These are phyloP conservation scores for Euzophera pinguis DNA, from an alignment of 2,888 invertebrate species.

Conservation along the genomic window DNA sequence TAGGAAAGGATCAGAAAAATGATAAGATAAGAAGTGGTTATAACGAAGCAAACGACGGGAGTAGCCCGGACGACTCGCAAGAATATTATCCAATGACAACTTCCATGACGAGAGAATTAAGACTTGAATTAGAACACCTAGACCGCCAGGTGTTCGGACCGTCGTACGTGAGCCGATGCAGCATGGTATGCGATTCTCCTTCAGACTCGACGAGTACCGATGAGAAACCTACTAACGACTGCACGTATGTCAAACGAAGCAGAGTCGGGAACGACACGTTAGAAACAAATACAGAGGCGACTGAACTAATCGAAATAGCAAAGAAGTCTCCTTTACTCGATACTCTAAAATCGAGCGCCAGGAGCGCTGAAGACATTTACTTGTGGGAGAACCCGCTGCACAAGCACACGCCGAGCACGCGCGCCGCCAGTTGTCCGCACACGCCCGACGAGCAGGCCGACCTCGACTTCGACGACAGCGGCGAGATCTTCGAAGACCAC, in stretches of 20 bases:
- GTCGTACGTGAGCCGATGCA: conserved; percentile 59
- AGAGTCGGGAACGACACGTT: conserved; percentile 35
- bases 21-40: conserved; percentile 48
- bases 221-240: conserved; percentile 50
- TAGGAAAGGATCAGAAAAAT: conserved; percentile 41
- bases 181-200: conserved; percentile 62
- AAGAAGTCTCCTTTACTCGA: conserved; percentile 62
- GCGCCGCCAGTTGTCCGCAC: conserved; percentile 73
- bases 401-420: conserved; percentile 68
- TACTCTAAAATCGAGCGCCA: conserved; percentile 58
- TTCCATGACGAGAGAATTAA: conserved; percentile 90
- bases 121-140: conserved; percentile 89
- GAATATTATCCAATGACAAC: conserved; percentile 93
- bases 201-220: conserved; percentile 68
- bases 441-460: conserved; percentile 88
- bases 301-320: conserved; percentile 40
- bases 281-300: conserved; percentile 39
- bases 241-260: conserved; percentile 42
- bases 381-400: conserved; percentile 90
- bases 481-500: conserved; percentile 82
- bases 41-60: conserved; percentile 75
- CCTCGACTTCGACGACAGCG: conserved; percentile 82
- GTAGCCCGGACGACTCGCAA: conserved; percentile 89
- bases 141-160: conserved; percentile 90
- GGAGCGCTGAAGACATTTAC: conserved; percentile 84